A percentile compares a stretch with the other conserved stretches of the same genome.
phyloP scores from a whole-genome alignment of 2,113 vertebrate genomes.

The Diphyllodes magnificus region DNA sequence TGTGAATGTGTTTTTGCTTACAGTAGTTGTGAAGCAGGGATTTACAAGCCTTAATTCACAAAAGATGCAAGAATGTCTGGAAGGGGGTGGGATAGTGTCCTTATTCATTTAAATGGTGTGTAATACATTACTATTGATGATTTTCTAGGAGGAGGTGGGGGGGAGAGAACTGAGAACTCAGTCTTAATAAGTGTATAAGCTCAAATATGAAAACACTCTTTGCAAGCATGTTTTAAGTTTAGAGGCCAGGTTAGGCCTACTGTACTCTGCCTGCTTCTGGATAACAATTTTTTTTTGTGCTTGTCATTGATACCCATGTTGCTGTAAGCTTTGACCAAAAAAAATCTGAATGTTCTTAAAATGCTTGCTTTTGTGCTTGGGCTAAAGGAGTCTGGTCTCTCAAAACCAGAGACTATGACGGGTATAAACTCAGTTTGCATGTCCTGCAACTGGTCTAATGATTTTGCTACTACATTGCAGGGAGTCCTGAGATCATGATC shows the following conservation, averaged over 20 bases:
- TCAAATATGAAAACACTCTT: background rate
- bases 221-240: background rate
- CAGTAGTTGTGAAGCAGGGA: background rate
- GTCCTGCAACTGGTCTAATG: background rate
- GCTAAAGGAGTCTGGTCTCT: background rate
- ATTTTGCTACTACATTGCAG: background rate
- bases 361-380: conserved; percentile 16
- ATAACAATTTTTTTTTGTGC: background rate
- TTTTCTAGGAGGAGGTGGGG: background rate
- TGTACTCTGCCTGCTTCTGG: background rate
- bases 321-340: background rate
- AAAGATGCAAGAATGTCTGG: background rate
- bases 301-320: background rate
- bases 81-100: background rate
- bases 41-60: background rate
- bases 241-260: background rate
- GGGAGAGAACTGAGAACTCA: background rate
- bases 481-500: background rate
- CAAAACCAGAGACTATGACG: background rate
- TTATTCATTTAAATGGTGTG: background rate
- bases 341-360: background rate
- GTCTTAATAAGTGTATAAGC: background rate
- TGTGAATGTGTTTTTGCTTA: background rate
- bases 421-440: background rate
- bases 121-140: background rate